These are phyloP conservation scores for Myotis findleyi DNA, from an alignment of 2,797 vertebrate genomes.

Conservation along the genomic window DNA sequence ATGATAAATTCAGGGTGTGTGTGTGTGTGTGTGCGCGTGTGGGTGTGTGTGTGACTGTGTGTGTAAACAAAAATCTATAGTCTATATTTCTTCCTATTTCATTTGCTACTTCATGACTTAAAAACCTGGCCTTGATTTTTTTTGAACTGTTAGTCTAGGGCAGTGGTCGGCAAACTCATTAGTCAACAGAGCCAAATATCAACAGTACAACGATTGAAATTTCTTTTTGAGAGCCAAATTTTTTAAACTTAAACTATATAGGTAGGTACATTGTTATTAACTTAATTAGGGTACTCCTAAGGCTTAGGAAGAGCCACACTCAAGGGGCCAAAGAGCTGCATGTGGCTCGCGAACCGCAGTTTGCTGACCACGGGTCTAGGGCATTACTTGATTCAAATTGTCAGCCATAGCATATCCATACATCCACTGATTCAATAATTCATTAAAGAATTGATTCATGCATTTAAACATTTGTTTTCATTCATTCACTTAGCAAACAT, in stretches of 20 bases:
- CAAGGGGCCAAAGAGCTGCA: no score
- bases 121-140: constrained; percentile 19
- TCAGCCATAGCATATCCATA: not conserved
- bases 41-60: not conserved
- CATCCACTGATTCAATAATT: not conserved
- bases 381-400: not conserved
- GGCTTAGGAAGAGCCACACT: no score
- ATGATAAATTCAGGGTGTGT: not conserved
- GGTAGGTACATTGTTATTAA: no score
- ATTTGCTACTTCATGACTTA: constrained; percentile 21
- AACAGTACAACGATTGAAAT: no score
- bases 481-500: constrained; percentile 1
- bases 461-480: constrained; percentile 21
- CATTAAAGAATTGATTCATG: constrained; percentile 41
- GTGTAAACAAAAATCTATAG: not conserved
- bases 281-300: no score
- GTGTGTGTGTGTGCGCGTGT: not conserved
- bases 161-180: not conserved
- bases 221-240: no score
- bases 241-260: no score
- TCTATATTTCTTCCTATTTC: not conserved
- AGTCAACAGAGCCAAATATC: no score
- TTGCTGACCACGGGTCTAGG: not conserved
- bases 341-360: no score
- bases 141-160: not conserved